phyloP scores from a whole-genome alignment of 2,888 invertebrate species.

The Drosophila anceps region DNA sequence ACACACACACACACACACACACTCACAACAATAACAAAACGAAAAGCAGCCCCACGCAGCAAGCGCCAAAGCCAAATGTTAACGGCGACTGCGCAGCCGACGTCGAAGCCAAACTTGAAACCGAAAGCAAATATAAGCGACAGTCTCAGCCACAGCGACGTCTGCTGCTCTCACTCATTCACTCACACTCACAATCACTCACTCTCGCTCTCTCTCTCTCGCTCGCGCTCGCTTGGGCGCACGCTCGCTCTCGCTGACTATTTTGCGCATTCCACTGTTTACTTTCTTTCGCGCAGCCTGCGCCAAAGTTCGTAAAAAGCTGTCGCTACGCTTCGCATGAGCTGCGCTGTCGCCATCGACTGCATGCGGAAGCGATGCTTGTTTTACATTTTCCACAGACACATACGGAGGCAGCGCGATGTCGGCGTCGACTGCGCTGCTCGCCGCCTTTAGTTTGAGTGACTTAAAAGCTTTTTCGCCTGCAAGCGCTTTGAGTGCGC shows the following conservation, averaged over 20 bases:
- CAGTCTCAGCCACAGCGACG: conserved; percentile 20
- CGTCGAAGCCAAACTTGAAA: conserved; percentile 76
- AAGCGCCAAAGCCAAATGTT: conserved; percentile 59
- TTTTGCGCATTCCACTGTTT: conserved; percentile 76
- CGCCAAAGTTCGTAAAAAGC: conserved; percentile 48
- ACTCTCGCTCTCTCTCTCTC: conserved; percentile 6
- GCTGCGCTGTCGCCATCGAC: conserved; percentile 43
- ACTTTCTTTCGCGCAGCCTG: conserved; percentile 79
- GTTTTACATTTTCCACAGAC: conserved; percentile 57
- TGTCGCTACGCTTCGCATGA: conserved; percentile 64
- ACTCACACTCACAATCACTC: conserved; percentile 18
- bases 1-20: background rate
- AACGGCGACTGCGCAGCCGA: conserved; percentile 63
- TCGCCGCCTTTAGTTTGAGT: conserved; percentile 36
- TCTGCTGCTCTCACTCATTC: conserved; percentile 24
- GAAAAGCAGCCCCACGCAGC: conserved; percentile 63
- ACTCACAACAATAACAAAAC: conserved; percentile 19
- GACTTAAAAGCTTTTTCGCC: conserved; percentile 44
- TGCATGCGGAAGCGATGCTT: conserved; percentile 67
- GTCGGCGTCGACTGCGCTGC: conserved; percentile 16
- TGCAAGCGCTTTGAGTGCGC: conserved; percentile 34
- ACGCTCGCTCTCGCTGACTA: conserved; percentile 34
- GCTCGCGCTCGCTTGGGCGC: conserved; percentile 6
- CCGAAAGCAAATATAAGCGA: conserved; percentile 58
- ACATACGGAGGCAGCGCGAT: conserved; percentile 8